phyloP scores from a whole-genome alignment of 2,797 vertebrate species.

The Eptatretus atami region DNA sequence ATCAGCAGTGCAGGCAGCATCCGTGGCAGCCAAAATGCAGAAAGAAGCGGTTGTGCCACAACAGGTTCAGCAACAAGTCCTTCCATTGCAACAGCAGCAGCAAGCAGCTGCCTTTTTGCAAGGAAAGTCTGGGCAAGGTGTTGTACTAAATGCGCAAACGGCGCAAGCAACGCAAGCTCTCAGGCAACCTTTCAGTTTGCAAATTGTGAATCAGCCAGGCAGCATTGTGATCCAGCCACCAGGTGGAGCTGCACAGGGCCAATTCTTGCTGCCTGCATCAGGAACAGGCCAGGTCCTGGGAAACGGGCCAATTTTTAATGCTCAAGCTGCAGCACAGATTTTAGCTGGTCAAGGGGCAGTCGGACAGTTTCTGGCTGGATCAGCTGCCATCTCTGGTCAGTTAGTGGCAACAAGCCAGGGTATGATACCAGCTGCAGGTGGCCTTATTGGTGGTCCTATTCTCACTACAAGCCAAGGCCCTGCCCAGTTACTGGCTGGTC shows the following conservation, averaged over 20 bases:
- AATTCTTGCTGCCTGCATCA: conserved; percentile 2
- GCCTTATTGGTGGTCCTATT: conserved; percentile 3
- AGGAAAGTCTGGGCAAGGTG: not conserved
- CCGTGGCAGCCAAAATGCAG: conserved; percentile 1
- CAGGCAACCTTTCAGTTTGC: conserved; percentile 3
- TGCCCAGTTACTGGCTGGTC: conserved; percentile 49
- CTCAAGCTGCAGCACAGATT: conserved; percentile 1
- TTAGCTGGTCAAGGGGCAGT: not conserved
- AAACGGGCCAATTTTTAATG: not conserved
- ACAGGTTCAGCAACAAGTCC: not conserved
- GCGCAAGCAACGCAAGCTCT: not conserved
- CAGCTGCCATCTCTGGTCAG: conserved; percentile 5
- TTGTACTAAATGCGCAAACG: not conserved
- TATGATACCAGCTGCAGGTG: conserved; percentile 2
- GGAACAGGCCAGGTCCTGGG: conserved; percentile 1
- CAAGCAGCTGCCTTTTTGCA: not conserved
- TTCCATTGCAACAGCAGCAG: not conserved
- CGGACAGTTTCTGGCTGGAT: not conserved
- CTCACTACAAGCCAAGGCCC: conserved; percentile 20
- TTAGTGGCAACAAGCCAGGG: not conserved
- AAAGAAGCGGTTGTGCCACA: conserved; percentile 1
- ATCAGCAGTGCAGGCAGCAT: not conserved
- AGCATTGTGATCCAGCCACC: conserved; percentile 4
- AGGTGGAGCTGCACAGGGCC: conserved; percentile 1
- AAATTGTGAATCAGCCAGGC: conserved; percentile 4